phyloP scores from a whole-genome alignment of 1,140 invertebrate species.

The Temnothorax nylanderi region DNA sequence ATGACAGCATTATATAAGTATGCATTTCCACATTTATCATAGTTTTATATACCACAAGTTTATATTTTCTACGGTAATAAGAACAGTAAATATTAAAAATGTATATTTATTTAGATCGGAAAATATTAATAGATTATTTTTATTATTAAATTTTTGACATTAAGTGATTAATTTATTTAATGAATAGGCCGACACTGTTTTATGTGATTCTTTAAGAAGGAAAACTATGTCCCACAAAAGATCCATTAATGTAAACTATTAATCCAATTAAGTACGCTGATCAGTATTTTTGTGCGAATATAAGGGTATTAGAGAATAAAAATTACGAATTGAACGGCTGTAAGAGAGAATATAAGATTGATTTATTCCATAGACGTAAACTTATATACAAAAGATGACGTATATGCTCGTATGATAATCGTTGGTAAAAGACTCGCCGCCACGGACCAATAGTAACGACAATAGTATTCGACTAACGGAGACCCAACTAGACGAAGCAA shows the following conservation, averaged over 20 bases:
- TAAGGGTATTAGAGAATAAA: constrained; percentile 76
- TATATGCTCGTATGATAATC: constrained; percentile 76
- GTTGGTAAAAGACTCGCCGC: constrained; percentile 75
- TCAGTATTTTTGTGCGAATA: background rate
- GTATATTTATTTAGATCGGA: background rate
- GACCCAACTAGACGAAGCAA: constrained; percentile 66
- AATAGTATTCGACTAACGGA: constrained; percentile 67
- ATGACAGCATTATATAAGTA: background rate
- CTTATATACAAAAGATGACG: constrained; percentile 85
- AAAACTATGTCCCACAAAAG: background rate
- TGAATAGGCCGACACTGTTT: background rate
- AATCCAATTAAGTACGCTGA: background rate
- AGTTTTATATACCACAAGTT: background rate
- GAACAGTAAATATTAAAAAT: background rate
- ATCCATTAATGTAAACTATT: background rate
- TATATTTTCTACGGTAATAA: background rate
- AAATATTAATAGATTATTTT: background rate
- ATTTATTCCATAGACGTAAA: constrained; percentile 85
- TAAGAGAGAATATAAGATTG: constrained; percentile 84
- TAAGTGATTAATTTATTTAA: background rate
- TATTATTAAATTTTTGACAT: background rate
- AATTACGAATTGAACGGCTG: constrained; percentile 78
- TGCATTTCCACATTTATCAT: background rate
- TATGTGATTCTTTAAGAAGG: background rate
- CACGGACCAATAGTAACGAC: constrained; percentile 74